phyloP scores from a whole-genome alignment of 53 echinoderm and acorn worm species.

The Paelopatides confundens region DNA sequence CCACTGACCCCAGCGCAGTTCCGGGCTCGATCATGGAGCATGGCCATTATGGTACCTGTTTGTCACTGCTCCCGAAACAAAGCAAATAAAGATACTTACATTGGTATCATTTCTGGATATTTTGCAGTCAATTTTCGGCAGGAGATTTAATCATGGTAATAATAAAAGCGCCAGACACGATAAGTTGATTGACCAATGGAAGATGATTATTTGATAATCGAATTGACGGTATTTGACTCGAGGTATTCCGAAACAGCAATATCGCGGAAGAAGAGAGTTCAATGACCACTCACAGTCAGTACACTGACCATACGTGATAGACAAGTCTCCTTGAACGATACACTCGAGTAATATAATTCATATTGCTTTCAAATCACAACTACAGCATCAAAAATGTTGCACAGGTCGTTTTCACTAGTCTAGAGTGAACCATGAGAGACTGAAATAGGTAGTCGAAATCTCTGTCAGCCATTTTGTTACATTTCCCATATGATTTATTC shows the following conservation, averaged over 20 bases:
- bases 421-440: not conserved
- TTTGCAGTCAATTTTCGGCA: not conserved
- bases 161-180: not conserved
- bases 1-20: too few relatives aligned
- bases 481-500: too few relatives aligned
- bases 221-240: not conserved
- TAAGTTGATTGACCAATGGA: not conserved
- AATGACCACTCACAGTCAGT: not conserved
- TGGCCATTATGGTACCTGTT: too few relatives aligned
- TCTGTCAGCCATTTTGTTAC: not conserved
- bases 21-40: too few relatives aligned
- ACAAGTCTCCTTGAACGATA: not conserved
- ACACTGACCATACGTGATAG: not conserved
- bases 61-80: too few relatives aligned
- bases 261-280: not conserved
- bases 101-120: not conserved
- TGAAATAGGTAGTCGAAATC: not conserved
- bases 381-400: not conserved
- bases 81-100: too few relatives aligned
- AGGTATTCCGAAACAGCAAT: not conserved
- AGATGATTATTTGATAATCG: not conserved
- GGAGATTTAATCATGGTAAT: conserved; percentile 32
- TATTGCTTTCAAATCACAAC: not conserved
- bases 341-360: not conserved
- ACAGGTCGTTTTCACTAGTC: not conserved